Evolutionary conservation across 2,797 vertebrate species (phyloP).

Genomic region (Steatocranus sp.): DNA sequence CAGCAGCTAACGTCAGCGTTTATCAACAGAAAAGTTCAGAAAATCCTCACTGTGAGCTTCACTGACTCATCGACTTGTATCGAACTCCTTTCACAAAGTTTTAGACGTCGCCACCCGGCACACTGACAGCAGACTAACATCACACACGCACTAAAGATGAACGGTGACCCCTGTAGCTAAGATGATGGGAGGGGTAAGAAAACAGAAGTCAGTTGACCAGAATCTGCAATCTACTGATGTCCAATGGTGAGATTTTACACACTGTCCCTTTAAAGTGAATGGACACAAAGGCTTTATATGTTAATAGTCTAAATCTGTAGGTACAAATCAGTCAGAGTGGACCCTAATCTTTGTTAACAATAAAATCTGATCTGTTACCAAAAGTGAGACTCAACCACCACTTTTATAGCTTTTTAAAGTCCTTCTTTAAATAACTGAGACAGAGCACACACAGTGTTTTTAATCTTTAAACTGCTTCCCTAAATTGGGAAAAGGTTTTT

Average conservation of each 20-base stretch:
- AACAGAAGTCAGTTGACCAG: neutral
- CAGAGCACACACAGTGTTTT: neutral
- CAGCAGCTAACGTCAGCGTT: neutral
- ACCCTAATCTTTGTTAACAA: neutral
- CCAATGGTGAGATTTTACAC: neutral
- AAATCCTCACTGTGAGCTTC: neutral
- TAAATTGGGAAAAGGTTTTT: neutral
- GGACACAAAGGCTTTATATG: neutral
- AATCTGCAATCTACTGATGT: neutral
- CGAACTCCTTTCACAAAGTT: neutral
- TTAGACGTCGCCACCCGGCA: fast-evolving
- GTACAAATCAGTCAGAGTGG: neutral
- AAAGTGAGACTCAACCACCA: neutral
- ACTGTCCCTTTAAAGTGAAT: neutral
- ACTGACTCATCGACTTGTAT: neutral
- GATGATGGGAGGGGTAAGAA: neutral
- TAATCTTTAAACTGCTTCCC: neutral
- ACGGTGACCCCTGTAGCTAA: neutral
- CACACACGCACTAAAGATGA: neutral
- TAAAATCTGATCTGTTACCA: neutral
- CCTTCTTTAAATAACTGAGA: neutral
- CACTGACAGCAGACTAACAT: neutral
- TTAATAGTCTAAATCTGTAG: neutral
- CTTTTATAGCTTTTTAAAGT: neutral
- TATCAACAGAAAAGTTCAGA: neutral